Evolutionary conservation across 2,113 vertebrate species (phyloP), one percentile per base, ranked within the genome.

Genomic region (Synodontis membranacea): DNA sequence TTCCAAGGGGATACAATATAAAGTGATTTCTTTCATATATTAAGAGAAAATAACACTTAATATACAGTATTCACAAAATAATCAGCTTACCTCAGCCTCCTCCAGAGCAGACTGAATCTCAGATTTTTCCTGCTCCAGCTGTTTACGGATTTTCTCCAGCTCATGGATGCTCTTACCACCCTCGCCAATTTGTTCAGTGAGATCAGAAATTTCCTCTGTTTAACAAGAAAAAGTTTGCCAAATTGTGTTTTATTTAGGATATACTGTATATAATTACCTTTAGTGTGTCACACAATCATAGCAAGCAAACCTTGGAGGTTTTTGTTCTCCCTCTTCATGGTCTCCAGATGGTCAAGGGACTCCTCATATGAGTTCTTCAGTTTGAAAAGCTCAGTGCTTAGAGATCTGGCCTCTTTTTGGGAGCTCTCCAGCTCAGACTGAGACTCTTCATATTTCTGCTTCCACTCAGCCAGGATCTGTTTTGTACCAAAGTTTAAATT

Each of bases 281-380:
- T n/a, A 75, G 0, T 82, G 4, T 70, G 25, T 9, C 12, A 68
- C 25, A 70, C 34, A 64, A 80, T 52, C 25, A 82, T 34, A 6
- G 23, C 15, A 80, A 54, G 52, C 52, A 54, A 0, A 93, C 93
- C 93, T 91, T 94, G 93, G 34, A 94, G 92, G 78, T 93, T 94
- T 86, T 94, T 94, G 87, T 94, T 93, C 86, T 94, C 93, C 81
- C 93, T 88, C 84, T 93, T 94, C 89, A 93, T 91, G 84, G 90
- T 92, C 84, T 94, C 93, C 50, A 94, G 88, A 58, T 93, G 93
- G 82, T 94, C 93, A 81, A 93, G 68, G 80, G 92, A 89, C 84
- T 94, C 93, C 81, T 94, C 93, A 88, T 94, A 94, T 0, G 93
- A 93, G 90, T 94, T 94, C 83, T 93, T 94, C 56, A 94, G 84